Conservation (phyloP, 1,140 invertebrate genomes). For the Drosophila takahashii region DNA sequence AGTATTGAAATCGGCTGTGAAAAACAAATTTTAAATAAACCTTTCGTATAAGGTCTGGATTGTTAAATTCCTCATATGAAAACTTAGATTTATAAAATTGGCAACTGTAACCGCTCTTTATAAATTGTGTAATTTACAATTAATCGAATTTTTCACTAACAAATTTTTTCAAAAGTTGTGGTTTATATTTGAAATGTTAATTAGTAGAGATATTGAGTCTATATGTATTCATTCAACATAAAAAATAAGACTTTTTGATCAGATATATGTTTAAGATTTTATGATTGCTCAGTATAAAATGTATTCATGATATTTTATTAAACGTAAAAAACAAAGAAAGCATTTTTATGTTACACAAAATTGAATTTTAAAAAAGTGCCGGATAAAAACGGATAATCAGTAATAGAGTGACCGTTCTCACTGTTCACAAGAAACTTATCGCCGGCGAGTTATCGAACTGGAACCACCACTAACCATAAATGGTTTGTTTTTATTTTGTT, state of each 20-base stretch:
- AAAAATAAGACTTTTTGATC: background rate
- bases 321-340: too few relatives aligned
- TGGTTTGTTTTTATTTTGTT: constrained; percentile 35
- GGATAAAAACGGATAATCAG: constrained; percentile 2
- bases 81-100: too few relatives aligned
- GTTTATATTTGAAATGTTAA: background rate
- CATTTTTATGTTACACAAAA: background rate
- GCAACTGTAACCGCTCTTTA: background rate
- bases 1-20: constrained; percentile 57
- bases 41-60: background rate
- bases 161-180: background rate
- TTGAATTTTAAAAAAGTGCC: background rate
- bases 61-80: background rate
- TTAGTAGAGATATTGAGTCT: background rate
- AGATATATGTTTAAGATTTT: background rate
- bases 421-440: background rate
- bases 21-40: constrained; percentile 16
- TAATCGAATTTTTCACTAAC: background rate
- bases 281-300: background rate
- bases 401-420: background rate
- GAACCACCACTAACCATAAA: background rate
- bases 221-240: background rate
- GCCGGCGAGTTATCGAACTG: background rate
- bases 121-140: background rate
- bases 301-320: background rate